Conservation (phyloP, 2,888 invertebrate species). For the Lepetodrilus schrolli region DNA sequence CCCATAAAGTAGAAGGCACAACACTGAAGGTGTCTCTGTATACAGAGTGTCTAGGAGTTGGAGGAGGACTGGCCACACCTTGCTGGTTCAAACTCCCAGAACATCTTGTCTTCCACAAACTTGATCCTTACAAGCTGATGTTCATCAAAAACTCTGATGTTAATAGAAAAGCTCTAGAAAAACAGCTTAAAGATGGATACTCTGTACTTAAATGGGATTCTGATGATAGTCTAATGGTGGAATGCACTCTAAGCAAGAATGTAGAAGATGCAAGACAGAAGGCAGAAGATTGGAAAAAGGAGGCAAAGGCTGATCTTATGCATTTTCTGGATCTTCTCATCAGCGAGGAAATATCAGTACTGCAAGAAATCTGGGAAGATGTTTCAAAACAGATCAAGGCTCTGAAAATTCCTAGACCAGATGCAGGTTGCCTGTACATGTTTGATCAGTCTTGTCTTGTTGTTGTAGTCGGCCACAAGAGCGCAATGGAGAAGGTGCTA, state of each 20-base stretch:
- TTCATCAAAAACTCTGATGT: background rate
- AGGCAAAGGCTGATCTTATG: background rate
- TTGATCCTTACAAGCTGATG: background rate
- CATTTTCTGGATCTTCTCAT: background rate
- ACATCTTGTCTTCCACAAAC: background rate
- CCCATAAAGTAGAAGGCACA: background rate
- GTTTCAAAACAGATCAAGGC: background rate
- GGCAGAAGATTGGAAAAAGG: background rate
- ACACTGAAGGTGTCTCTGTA: background rate
- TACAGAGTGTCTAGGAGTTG: background rate
- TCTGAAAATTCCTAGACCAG: background rate
- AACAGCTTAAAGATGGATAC: background rate
- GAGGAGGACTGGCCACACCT: slow-evolving; percentile 8
- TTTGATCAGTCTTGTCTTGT: background rate
- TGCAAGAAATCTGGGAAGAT: background rate
- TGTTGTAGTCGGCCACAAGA: slow-evolving; percentile 16
- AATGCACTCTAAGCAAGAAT: background rate
- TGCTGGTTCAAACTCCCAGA: slow-evolving; percentile 6
- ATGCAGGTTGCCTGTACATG: background rate
- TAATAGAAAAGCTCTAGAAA: background rate
- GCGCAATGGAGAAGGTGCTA: background rate
- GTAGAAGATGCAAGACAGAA: background rate
- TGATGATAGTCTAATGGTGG: background rate
- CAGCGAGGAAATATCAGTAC: background rate
- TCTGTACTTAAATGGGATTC: background rate